A percentile compares a stretch with the other conserved stretches of the same genome.
These are phyloP conservation scores for Acleris emargana DNA, from an alignment of 2,888 invertebrate species.

Conservation along the genomic window DNA sequence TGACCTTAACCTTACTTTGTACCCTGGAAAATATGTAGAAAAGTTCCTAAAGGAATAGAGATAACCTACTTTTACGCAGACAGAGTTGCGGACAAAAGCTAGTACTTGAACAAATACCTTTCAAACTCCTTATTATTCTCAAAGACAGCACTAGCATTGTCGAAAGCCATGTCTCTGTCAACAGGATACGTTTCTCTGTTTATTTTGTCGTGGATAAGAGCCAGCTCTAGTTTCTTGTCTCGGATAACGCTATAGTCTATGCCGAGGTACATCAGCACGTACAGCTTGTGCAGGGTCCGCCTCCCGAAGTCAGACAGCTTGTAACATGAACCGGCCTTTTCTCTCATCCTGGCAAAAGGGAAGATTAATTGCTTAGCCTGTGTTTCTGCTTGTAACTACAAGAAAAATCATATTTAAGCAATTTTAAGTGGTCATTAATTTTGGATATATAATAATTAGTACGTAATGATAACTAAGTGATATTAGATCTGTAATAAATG, in stretches of 20 bases:
- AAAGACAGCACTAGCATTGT: conserved; percentile 71
- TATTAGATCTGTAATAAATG: too few species aligned
- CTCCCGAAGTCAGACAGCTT: conserved; percentile 61
- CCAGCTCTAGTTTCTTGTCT: conserved; percentile 67
- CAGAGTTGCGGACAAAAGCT: not conserved
- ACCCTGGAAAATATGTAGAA: not conserved
- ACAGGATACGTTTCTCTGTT: conserved; percentile 67
- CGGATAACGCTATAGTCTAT: conserved; percentile 64
- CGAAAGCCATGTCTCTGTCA: conserved; percentile 56
- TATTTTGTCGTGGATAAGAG: conserved; percentile 63
- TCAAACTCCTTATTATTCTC: conserved; percentile 63
- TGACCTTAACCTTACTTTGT: too few species aligned
- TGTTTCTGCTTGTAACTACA: too few species aligned
- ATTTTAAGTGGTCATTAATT: too few species aligned
- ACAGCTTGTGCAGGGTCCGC: conserved; percentile 60
- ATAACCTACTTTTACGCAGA: not conserved
- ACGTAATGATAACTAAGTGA: too few species aligned
- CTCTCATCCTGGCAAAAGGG: conserved; percentile 53
- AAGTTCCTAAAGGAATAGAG: not conserved
- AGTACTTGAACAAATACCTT: conserved; percentile 51
- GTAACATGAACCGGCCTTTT: conserved; percentile 63
- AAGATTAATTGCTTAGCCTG: not conserved
- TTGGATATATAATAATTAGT: too few species aligned
- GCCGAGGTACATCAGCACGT: conserved; percentile 74
- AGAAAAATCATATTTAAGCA: too few species aligned